phyloP scores from a whole-genome alignment of 1,140 invertebrate species.

The Saccostrea echinata region DNA sequence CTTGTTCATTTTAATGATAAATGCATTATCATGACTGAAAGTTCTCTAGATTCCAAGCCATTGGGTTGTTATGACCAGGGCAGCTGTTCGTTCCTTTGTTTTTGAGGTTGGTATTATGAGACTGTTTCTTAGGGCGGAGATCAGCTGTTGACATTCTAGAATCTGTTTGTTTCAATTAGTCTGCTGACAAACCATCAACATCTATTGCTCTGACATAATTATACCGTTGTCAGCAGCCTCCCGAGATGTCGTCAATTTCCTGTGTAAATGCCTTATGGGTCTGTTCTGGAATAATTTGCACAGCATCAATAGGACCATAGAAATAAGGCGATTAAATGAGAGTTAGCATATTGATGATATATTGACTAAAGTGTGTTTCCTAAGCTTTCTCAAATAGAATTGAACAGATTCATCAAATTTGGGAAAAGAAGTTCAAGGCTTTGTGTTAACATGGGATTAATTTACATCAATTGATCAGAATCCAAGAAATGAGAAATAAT shows the following conservation, averaged over 20 bases:
- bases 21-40: no score
- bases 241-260: neutral
- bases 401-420: neutral
- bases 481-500: slow-evolving; percentile 7
- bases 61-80: neutral
- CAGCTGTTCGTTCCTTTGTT: neutral
- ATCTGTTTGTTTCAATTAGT: neutral
- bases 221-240: neutral
- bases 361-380: neutral
- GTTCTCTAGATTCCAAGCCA: no score
- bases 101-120: neutral
- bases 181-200: neutral
- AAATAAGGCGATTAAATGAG: neutral
- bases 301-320: neutral
- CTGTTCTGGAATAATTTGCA: neutral
- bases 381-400: neutral
- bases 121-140: neutral
- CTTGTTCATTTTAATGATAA: no score
- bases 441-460: neutral
- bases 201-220: neutral
- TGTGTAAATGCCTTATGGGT: neutral
- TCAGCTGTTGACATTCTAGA: neutral
- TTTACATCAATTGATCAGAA: neutral
- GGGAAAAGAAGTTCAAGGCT: neutral
- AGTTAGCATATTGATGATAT: neutral